Evolutionary conservation across 1,140 invertebrate genomes (phyloP), one percentile per base, ranked within the genome.

Genomic region (Melitaea cinxia): DNA sequence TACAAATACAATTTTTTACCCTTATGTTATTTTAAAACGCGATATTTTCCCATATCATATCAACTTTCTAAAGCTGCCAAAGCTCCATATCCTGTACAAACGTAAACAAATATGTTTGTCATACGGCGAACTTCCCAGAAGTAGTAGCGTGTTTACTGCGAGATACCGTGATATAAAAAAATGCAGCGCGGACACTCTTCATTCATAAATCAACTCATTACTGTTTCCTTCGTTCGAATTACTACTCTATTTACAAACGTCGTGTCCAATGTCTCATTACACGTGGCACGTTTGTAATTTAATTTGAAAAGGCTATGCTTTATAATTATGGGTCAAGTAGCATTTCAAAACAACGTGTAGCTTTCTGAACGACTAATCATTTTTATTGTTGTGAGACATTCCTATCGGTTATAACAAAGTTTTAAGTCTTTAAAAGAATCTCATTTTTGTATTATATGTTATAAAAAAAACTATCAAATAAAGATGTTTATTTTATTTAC

Each of bases 161-260:
- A 1, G 23, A 28, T 49, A 64, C 55, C 49, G 62, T 47, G 52
- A 42, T 49, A 15, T 42, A 60, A 30, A 35, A 69, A 81, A 76
- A 79, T 83, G 81, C 80, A 76, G 68, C 24, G 72, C 39, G 68
- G 73, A 71, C 74, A 65, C 19, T 68, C 64, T 70, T 68, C 84
- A 87, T 87, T 85, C 82, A 85, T 83, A 76, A 83, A 79, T 73
- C 63, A 68, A 50, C 58, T 52, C 45, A 61, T 70, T 68, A 70
- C 49, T 54, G 58, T 47, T 68, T 54, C 54, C 55, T 64, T 65
- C 52, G 64, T 72, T 76, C 71, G 26, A 15, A 60, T 78, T 78
- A 77, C 75, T 64, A 39, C 57, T 65, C 54, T 74, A 68, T 74
- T 82, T 76, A 76, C 76, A 57, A 65, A 30, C 56, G 53, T 39